Percentiles rank a stretch among this genome's conserved stretches.
Conservation (phyloP, 2,888 invertebrate species). For the Pachymerium ferrugineum region DNA sequence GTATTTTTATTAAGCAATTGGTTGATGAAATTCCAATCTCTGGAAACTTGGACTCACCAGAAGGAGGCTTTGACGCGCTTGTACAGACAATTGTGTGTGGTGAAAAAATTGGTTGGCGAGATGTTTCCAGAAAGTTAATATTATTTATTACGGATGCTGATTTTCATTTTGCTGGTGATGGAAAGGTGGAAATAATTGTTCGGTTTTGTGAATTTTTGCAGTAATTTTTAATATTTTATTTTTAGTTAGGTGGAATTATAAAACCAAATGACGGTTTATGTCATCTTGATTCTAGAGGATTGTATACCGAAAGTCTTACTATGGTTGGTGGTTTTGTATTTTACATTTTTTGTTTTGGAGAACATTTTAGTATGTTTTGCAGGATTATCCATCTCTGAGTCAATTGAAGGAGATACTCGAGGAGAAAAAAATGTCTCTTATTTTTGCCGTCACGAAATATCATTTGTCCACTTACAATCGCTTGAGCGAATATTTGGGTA, state of each 20-base stretch:
- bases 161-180: conserved; percentile 99
- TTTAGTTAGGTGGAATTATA: conserved; percentile 42
- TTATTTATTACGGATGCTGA: conserved; percentile 98
- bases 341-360: too few species aligned
- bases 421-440: conserved; percentile 91
- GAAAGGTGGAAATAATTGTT: conserved; percentile 61
- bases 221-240: neutral
- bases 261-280: conserved; percentile 48
- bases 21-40: conserved; percentile 47
- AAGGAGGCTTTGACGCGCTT: conserved; percentile 97
- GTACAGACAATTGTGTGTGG: conserved; percentile 96
- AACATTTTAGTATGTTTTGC: too few species aligned
- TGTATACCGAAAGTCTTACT: conserved; percentile 9
- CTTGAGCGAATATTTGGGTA: conserved; percentile 81
- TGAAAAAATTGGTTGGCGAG: conserved; percentile 88
- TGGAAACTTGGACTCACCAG: conserved; percentile 55
- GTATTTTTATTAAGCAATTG: conserved; percentile 28
- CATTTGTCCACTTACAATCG: conserved; percentile 78
- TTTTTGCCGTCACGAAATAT: conserved; percentile 89
- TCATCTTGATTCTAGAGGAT: conserved; percentile 41
- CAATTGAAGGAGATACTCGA: conserved; percentile 59
- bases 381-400: conserved; percentile 36
- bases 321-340: too few species aligned
- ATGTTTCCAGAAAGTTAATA: conserved; percentile 81
- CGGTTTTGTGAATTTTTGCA: neutral